Conservation (phyloP, 2,113 vertebrate species). For the Vireo altiloquus region DNA sequence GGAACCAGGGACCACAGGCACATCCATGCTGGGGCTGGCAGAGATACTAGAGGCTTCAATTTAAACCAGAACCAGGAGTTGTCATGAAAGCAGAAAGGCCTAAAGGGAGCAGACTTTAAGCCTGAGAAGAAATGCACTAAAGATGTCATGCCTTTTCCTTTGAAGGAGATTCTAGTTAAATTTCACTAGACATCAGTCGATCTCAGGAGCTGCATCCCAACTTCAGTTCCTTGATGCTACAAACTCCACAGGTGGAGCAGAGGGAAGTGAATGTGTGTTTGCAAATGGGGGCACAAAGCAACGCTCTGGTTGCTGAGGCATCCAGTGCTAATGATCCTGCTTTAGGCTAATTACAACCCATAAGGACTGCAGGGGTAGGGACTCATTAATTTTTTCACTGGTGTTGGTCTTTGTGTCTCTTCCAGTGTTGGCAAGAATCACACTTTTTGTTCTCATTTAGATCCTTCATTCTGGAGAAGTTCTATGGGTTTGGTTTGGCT, state of each 20-base stretch:
- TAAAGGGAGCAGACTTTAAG: constrained; percentile 1
- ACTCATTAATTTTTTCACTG: background rate
- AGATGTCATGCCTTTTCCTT: constrained; percentile 17
- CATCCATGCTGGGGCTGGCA: background rate
- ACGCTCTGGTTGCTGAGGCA: background rate
- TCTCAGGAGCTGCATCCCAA: background rate
- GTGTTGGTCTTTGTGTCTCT: constrained; percentile 18
- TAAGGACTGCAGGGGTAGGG: background rate
- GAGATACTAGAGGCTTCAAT: background rate
- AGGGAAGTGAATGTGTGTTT: background rate
- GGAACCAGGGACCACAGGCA: background rate
- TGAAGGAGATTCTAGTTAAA: background rate
- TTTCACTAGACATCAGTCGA: background rate
- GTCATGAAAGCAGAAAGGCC: background rate
- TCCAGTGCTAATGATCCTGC: background rate
- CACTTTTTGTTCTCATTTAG: background rate
- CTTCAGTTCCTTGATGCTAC: background rate
- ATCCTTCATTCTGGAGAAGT: background rate
- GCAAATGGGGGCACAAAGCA: background rate
- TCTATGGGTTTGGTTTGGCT: background rate
- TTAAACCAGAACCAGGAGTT: background rate
- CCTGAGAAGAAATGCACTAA: background rate
- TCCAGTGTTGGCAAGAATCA: background rate
- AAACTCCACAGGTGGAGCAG: background rate
- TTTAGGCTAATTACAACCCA: constrained; percentile 16